These are phyloP conservation scores for Euura saliciscinereae DNA, from an alignment of 1,140 invertebrate genomes.

Conservation along the genomic window DNA sequence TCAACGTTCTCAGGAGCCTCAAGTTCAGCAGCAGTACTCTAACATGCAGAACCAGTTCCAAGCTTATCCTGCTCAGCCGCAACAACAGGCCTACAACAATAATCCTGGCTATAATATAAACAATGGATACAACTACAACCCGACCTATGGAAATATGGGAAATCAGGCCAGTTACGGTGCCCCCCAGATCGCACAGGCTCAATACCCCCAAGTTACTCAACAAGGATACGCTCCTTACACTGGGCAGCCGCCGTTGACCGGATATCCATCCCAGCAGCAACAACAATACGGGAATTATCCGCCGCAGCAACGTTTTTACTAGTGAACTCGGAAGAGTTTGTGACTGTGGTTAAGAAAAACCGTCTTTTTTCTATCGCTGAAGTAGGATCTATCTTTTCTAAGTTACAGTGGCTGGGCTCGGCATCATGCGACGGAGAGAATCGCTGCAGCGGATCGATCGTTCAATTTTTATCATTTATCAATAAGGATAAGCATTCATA, in stretches of 20 bases:
- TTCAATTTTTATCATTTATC: too few relatives aligned
- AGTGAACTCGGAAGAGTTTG: not conserved
- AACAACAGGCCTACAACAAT: constrained; percentile 34
- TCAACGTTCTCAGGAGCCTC: constrained; percentile 20
- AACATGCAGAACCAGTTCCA: constrained; percentile 35
- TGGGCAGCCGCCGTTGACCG: constrained; percentile 25
- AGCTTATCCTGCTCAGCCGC: constrained; percentile 34
- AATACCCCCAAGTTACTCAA: constrained; percentile 18
- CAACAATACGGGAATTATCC: constrained; percentile 47
- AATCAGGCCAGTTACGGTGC: constrained; percentile 7
- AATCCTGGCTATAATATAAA: constrained; percentile 31
- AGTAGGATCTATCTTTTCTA: not conserved
- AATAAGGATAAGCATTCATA: too few relatives aligned
- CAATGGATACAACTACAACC: constrained; percentile 24
- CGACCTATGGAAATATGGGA: constrained; percentile 20
- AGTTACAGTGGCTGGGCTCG: not conserved
- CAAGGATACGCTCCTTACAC: constrained; percentile 21
- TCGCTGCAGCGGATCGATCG: too few relatives aligned
- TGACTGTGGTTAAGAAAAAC: not conserved
- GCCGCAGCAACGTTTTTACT: constrained; percentile 37
- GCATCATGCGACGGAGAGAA: too few relatives aligned
- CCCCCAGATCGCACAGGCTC: constrained; percentile 12
- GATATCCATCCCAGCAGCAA: constrained; percentile 42
- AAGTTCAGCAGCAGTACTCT: constrained; percentile 29
- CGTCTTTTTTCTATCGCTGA: not conserved